These are phyloP conservation scores for Anastrepha obliqua DNA, from an alignment of 1,140 invertebrate species.

Conservation along the genomic window DNA sequence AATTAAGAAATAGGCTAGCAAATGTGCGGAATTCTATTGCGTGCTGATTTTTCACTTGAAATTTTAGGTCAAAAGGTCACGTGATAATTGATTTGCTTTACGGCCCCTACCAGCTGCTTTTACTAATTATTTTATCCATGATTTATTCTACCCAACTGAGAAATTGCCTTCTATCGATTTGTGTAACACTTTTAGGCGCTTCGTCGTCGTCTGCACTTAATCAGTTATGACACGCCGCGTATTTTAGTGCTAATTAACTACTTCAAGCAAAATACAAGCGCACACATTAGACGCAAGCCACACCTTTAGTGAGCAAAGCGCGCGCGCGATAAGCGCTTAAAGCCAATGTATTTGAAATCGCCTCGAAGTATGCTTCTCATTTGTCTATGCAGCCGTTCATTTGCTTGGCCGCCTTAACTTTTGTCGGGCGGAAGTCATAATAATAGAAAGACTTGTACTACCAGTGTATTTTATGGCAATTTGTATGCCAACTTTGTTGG, in stretches of 20 bases:
- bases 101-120: not conserved
- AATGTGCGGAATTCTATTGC: not conserved
- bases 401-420: not conserved
- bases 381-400: not conserved
- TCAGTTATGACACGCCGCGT: conserved; percentile 8
- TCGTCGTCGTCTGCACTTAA: not conserved
- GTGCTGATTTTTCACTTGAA: not conserved
- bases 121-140: not conserved
- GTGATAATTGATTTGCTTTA: not conserved
- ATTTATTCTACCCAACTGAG: not conserved
- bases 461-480: conserved; percentile 18
- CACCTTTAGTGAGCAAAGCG: not conserved
- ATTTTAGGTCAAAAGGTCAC: conserved; percentile 30
- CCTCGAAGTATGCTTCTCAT: not conserved
- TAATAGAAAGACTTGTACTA: conserved; percentile 29
- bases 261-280: not conserved
- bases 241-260: conserved; percentile 46
- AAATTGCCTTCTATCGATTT: not conserved
- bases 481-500: conserved; percentile 51
- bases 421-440: not conserved
- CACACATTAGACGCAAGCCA: not conserved
- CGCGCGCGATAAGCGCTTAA: not conserved
- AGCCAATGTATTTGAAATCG: not conserved
- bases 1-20: not conserved
- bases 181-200: not conserved